Conservation (phyloP, 2,113 vertebrate genomes). For the Copsychus sechellarum region DNA sequence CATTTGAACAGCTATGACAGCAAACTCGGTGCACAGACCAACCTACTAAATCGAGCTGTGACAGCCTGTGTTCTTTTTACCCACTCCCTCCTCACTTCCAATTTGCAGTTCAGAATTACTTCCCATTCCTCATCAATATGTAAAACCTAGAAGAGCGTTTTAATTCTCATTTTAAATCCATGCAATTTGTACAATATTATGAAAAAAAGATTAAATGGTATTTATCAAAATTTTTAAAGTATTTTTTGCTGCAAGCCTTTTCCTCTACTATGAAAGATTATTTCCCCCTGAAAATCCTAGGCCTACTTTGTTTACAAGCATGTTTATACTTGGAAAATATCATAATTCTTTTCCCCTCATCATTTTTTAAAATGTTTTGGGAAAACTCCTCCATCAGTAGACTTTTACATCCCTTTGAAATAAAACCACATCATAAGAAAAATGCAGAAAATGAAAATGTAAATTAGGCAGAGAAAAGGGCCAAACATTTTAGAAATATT, state of each 20-base stretch:
- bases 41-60: conserved; percentile 55
- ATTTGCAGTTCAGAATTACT: not conserved
- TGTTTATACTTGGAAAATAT: not conserved
- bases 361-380: not conserved
- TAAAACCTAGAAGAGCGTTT: not conserved
- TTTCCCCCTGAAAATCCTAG: not conserved
- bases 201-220: not conserved
- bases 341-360: not conserved
- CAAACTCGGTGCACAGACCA: conserved; percentile 45
- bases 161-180: not conserved
- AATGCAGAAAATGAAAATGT: not conserved
- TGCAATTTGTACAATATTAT: not conserved
- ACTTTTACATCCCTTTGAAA: not conserved
- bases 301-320: not conserved
- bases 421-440: not conserved
- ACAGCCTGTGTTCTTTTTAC: not conserved
- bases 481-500: not conserved
- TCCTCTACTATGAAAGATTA: not conserved
- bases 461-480: not conserved
- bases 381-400: not conserved
- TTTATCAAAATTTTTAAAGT: not conserved
- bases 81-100: not conserved
- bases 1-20: conserved; percentile 37
- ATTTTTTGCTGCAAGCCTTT: not conserved
- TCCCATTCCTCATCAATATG: not conserved